Conservation (phyloP, 2,113 vertebrate species). For the Antechinus stuartii region DNA sequence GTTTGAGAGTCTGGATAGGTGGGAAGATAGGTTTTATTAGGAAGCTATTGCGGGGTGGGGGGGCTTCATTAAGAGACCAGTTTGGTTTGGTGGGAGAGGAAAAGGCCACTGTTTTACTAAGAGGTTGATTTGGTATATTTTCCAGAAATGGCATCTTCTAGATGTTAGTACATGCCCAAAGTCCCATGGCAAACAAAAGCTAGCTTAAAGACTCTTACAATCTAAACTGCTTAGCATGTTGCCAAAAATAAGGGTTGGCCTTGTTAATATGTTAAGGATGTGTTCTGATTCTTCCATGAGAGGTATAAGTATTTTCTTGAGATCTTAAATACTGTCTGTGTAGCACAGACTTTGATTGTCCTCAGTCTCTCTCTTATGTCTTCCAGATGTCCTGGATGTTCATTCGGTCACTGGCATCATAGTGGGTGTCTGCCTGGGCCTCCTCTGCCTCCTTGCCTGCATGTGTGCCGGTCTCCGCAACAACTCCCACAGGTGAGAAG, state of each 20-base stretch:
- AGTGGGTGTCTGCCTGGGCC: conserved; percentile 94
- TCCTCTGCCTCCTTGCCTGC: conserved; percentile 96
- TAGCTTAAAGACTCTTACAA: background rate
- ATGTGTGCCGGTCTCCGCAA: conserved; percentile 95
- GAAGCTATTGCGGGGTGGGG: background rate
- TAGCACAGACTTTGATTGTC: conserved; percentile 21
- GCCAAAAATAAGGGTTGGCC: background rate
- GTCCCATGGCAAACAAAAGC: background rate
- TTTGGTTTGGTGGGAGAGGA: background rate
- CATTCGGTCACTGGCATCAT: conserved; percentile 97
- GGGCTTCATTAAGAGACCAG: background rate
- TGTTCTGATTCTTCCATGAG: background rate
- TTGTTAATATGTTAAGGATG: background rate
- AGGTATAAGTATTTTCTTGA: background rate
- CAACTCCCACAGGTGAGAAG: conserved; percentile 89
- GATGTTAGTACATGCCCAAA: background rate
- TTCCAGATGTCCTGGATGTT: conserved; percentile 91
- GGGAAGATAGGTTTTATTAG: background rate
- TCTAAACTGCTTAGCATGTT: background rate
- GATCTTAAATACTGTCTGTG: background rate
- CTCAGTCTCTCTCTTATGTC: background rate
- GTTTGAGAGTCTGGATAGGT: background rate
- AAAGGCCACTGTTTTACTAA: background rate
- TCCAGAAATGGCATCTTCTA: background rate
- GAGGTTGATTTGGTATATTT: background rate